Evolutionary conservation across 53 echinoderm and acorn worm genomes (phyloP), one percentile per base, ranked within the genome.

Genomic region (Henricia sp.): DNA sequence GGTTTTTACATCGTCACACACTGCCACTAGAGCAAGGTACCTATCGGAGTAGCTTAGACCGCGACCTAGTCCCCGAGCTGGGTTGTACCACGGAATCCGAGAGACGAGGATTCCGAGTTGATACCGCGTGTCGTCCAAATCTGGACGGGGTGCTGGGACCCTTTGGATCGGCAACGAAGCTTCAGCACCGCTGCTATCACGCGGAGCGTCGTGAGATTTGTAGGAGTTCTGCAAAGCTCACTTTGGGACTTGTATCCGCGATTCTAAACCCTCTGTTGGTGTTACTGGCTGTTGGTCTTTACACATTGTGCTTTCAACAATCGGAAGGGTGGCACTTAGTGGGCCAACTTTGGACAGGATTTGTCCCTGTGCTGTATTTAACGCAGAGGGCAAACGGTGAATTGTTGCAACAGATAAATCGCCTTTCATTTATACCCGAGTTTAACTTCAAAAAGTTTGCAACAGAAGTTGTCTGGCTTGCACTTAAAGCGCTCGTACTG

Each of bases 21-120:
- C 62, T 64, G 80, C 64, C 50, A 64, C 80, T 80, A 64, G 65
- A 80, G 42, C 64, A 63, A 19, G 82, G 82, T 59, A 59, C 82
- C 51, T 60, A 72, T 72, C 83, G 72, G 72, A 83, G 83, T 63
- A 88, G 65, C 88, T 21, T 59, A 71, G 21, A 67, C 33, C 46
- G n/a, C 52, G 37, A 50, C 48, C 28, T 51, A 60, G 29, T 52
- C 76, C 39, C 26, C 20, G 64, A 42, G 64, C 62, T 66, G 48
- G 54, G 56, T 56, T 87, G 69, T 8, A 26, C 34, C 38, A 53
- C 52, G 53, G 74, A 39, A 53, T 29, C 12, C 65, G 74, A 53
- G 50, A 74, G 53, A 76, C 17, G 75, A 74, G 37, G 37, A 75
- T 42, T 67, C 51, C 55, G 42, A 67, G 75, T 35, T 77, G 54